A percentile compares a stretch with the other conserved stretches of the same genome.
Evolutionary conservation across 2,113 vertebrate species (phyloP).

Genomic region (Spea bombifrons): DNA sequence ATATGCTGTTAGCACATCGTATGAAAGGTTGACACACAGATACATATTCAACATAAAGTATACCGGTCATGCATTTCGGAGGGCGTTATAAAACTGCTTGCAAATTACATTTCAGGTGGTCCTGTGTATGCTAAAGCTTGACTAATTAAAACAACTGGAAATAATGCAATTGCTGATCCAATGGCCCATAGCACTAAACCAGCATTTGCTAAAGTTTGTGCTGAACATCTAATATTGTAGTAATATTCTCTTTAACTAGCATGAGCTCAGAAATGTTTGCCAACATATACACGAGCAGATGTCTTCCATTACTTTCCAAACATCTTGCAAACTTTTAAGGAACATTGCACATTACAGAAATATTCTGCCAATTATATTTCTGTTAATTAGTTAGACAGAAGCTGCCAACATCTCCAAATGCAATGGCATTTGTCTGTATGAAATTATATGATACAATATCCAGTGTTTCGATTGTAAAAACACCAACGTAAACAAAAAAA

Average conservation of each 20-base stretch:
- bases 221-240: background rate
- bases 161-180: too few relatives aligned
- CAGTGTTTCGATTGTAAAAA: background rate
- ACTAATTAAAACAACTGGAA: too few relatives aligned
- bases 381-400: constrained; percentile 5
- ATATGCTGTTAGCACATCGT: background rate
- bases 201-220: background rate
- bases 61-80: too few relatives aligned
- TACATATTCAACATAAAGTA: too few relatives aligned
- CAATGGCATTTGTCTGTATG: background rate
- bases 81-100: too few relatives aligned
- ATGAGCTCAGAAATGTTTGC: background rate
- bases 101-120: too few relatives aligned
- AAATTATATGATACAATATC: background rate
- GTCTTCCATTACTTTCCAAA: background rate
- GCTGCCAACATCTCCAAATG: background rate
- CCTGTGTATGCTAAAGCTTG: too few relatives aligned
- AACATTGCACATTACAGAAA: background rate
- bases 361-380: background rate
- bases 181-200: background rate
- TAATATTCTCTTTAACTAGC: background rate
- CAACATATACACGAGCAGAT: background rate
- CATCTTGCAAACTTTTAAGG: background rate
- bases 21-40: too few relatives aligned
- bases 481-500: background rate